Percentiles rank a stretch among this genome's conserved stretches.
Evolutionary conservation across 2,113 vertebrate species (phyloP).

Genomic region (Rhombomys opimus): DNA sequence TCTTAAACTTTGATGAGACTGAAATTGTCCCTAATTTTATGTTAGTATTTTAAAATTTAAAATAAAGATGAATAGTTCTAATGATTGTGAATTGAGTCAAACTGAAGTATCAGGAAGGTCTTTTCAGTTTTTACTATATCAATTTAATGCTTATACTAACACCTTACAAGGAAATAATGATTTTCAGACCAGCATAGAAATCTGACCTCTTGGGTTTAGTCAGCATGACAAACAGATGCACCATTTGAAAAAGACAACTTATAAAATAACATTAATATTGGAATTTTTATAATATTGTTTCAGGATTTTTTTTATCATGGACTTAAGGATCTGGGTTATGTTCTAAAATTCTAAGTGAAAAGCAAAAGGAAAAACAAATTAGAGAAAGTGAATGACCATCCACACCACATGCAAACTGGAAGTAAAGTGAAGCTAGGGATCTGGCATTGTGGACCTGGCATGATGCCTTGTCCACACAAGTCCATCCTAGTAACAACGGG

Average conservation of each 20-base stretch:
- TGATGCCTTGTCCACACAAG: constrained; percentile 93
- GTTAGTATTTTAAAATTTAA: background rate
- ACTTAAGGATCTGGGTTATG: constrained; percentile 33
- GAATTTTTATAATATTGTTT: constrained; percentile 45
- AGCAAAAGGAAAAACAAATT: constrained; percentile 83
- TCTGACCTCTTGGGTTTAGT: background rate
- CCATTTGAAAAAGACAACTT: background rate
- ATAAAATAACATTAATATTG: background rate
- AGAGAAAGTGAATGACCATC: constrained; percentile 95
- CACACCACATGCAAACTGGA: constrained; percentile 96
- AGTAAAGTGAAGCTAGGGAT: constrained; percentile 93
- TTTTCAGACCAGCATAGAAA: background rate
- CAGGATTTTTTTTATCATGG: background rate
- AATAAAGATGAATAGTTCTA: background rate
- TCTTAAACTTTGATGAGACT: background rate
- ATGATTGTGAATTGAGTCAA: background rate
- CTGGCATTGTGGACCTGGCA: constrained; percentile 89
- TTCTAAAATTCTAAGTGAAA: constrained; percentile 75
- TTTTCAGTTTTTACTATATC: background rate
- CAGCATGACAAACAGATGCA: background rate
- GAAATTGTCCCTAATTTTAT: background rate
- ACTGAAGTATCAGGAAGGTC: background rate
- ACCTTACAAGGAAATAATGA: background rate
- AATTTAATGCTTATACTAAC: constrained; percentile 12
- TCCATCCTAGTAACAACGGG: constrained; percentile 93